These are phyloP conservation scores for Hypercompe scribonia DNA, from an alignment of 2,888 invertebrate genomes.

Conservation along the genomic window DNA sequence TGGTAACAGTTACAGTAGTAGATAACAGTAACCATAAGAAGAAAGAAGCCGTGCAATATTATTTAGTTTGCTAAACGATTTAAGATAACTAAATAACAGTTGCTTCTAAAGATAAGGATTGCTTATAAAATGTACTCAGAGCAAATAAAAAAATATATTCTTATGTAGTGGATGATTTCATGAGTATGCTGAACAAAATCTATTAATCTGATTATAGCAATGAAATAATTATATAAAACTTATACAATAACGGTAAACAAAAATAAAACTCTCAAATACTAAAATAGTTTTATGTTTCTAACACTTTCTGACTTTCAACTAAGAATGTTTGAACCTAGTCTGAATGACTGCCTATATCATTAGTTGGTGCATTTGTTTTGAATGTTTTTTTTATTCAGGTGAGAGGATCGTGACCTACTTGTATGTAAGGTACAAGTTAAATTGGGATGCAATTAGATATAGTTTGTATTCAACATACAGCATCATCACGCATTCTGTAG, in stretches of 20 bases:
- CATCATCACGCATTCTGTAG: slow-evolving; percentile 75
- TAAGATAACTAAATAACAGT: background rate
- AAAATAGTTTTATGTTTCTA: background rate
- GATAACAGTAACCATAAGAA: background rate
- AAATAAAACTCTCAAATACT: background rate
- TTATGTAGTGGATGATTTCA: background rate
- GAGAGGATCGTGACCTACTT: slow-evolving; percentile 78
- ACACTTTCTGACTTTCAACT: background rate
- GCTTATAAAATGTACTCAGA: background rate
- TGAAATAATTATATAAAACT: background rate
- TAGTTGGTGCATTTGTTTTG: background rate
- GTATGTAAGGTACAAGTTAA: slow-evolving; percentile 76
- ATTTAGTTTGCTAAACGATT: background rate
- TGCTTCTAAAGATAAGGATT: background rate
- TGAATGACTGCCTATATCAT: too few relatives aligned
- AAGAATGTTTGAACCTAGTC: too few relatives aligned
- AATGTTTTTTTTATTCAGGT: slow-evolving; percentile 61
- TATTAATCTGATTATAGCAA: background rate
- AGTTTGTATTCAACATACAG: slow-evolving; percentile 79
- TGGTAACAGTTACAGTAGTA: background rate
- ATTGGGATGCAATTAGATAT: slow-evolving; percentile 81
- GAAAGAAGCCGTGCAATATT: background rate
- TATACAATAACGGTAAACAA: background rate
- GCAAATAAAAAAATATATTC: background rate
- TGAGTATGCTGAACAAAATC: background rate